Percentiles rank a stretch among this genome's conserved stretches.
Evolutionary conservation across 1,140 invertebrate genomes (phyloP).

Genomic region (Aphis craccivora): DNA sequence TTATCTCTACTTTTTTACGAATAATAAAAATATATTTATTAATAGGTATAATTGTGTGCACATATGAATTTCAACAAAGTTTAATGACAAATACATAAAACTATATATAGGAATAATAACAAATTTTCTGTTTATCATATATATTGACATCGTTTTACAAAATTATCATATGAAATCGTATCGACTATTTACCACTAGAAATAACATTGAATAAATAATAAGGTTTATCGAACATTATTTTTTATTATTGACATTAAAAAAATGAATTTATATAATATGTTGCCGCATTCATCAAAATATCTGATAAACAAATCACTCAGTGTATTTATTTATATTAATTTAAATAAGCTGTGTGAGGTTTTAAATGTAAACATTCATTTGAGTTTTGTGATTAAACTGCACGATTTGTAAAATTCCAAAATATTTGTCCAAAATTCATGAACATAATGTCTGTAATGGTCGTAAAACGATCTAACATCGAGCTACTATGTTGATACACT

Average conservation of each 20-base stretch:
- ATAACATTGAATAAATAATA: neutral
- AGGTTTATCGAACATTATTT: neutral
- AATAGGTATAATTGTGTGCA: neutral
- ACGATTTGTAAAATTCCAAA: neutral
- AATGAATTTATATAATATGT: no score
- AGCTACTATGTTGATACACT: neutral
- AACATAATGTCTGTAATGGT: neutral
- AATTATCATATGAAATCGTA: no score
- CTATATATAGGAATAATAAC: neutral
- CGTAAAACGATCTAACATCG: neutral
- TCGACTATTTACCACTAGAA: no score
- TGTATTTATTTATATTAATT: neutral
- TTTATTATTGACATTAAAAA: neutral
- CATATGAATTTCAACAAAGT: neutral
- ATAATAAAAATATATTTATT: no score
- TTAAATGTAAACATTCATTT: neutral
- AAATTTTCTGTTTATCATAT: no score
- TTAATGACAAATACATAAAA: neutral
- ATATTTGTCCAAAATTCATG: slow-evolving; percentile 15
- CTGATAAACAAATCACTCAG: neutral
- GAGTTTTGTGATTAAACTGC: neutral
- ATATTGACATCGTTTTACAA: no score
- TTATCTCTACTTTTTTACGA: neutral
- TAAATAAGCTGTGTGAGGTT: neutral
- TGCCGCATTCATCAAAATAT: neutral